Base-by-base conservation (phyloP, 2,797 vertebrate genomes). In the Erpetoichthys calabaricus region DNA sequence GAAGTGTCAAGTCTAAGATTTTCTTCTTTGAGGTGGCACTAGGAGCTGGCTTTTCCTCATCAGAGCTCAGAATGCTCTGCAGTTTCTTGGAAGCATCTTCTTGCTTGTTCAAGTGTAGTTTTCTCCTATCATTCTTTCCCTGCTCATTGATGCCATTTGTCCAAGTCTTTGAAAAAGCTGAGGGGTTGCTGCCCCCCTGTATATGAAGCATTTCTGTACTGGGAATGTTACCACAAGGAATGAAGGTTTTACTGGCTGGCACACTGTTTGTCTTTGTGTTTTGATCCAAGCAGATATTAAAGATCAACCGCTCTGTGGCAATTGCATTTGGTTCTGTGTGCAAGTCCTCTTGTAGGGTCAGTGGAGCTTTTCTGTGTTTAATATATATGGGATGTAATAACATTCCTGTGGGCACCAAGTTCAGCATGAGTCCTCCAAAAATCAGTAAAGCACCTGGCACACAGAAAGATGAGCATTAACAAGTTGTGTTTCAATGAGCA, bases 401-500 rank as follows among this genome's bases (percentile, higher is more conserved):
- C 91, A 96, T 89, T 66, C 87, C 91, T 51, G 92, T 83, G 56
- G 94, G 91, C 59, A 97, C 82, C 50, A 98, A 75, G 72, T 98
- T 89, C 65, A 98, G 50, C 86, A 84, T 86, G 63, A 96, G 79
- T 42, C 89, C 92, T 8, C 94, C 89, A 8, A 91, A 80, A 72
- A 97, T 83, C 70, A 92, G 69, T 69, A 98, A 80, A 3, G 91
- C 85, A 42, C 94, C 94, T 98, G 72, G 6, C 49, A 9, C 45
- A 55, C 45, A 66, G 51, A 61, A 67, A 56, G 47, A 64, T 25
- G 25, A 25, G 25, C 25, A 25, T 25, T 25, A 25, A 44, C 9
- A 25, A 4, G 6, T 8, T 7, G 4, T 3, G 8, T 43, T 57
- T 41, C 7, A 58, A n/a, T 4, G 7, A 8, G 8, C 7, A 47